These are phyloP conservation scores for Columbina picui DNA, from an alignment of 2,113 vertebrate genomes.

Conservation along the genomic window DNA sequence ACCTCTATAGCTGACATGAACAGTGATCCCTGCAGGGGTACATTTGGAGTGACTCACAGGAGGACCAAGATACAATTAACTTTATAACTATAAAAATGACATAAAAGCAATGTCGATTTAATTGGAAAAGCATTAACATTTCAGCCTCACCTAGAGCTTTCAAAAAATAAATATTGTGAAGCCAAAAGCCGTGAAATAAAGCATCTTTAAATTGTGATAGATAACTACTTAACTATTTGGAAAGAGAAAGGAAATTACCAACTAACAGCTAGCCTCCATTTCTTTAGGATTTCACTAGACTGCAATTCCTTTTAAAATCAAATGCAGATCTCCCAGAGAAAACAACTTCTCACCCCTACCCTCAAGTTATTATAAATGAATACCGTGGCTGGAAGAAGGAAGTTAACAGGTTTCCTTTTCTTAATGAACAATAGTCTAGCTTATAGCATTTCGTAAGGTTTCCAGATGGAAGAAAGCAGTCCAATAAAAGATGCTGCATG, in stretches of 20 bases:
- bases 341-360: not conserved
- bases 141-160: not conserved
- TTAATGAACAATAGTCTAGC: not conserved
- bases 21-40: not conserved
- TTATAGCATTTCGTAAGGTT: not conserved
- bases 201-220: not conserved
- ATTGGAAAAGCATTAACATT: not conserved
- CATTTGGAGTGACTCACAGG: not conserved
- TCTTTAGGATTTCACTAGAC: not conserved
- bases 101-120: not conserved
- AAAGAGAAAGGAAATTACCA: not conserved
- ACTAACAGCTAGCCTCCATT: not conserved
- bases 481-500: not conserved
- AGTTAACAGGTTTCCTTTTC: not conserved
- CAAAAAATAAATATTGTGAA: not conserved
- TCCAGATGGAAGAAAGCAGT: not conserved
- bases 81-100: not conserved
- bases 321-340: not conserved
- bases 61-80: not conserved
- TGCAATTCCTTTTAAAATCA: not conserved
- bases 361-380: not conserved
- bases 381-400: not conserved
- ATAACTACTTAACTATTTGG: not conserved
- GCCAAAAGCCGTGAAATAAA: not conserved
- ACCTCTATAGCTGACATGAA: not conserved